Evolutionary conservation across 2,113 vertebrate genomes (phyloP).

Genomic region (Prolemur simus): DNA sequence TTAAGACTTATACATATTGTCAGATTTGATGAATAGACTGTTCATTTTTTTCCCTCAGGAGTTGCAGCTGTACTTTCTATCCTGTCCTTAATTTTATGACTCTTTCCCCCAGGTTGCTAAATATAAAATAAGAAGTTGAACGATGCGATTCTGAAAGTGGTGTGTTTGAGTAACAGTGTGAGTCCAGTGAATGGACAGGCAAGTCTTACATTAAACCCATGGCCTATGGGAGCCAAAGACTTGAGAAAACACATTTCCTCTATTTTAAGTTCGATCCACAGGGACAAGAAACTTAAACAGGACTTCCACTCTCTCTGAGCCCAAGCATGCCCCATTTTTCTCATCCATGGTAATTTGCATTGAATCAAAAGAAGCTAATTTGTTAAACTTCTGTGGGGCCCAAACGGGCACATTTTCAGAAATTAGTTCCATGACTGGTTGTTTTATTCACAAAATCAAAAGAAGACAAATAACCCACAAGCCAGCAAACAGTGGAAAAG

Average conservation of each 20-base stretch:
- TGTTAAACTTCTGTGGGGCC: constrained; percentile 32
- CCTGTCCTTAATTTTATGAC: constrained; percentile 47
- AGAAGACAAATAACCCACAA: constrained; percentile 4
- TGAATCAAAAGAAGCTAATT: constrained; percentile 36
- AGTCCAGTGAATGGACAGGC: constrained; percentile 3
- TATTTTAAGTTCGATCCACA: constrained; percentile 20
- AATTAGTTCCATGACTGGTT: constrained; percentile 40
- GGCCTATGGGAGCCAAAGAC: neutral
- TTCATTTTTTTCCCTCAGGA: constrained; percentile 29
- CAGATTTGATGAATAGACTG: constrained; percentile 55
- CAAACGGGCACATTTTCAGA: constrained; percentile 41
- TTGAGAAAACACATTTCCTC: constrained; percentile 29
- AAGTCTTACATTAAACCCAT: neutral
- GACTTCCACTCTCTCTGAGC: neutral
- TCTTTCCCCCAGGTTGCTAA: constrained; percentile 30
- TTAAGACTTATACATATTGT: constrained; percentile 29
- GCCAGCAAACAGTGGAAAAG: neutral
- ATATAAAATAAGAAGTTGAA: constrained; percentile 53
- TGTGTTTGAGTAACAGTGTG: constrained; percentile 39
- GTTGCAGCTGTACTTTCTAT: neutral
- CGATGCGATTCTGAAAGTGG: neutral
- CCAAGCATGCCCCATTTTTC: neutral
- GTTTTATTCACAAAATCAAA: constrained; percentile 53
- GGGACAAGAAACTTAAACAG: constrained; percentile 36
- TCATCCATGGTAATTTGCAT: neutral